Evolutionary conservation across 2,113 vertebrate genomes (phyloP), one percentile per base, ranked within the genome.

Genomic region (Passer montanus): DNA sequence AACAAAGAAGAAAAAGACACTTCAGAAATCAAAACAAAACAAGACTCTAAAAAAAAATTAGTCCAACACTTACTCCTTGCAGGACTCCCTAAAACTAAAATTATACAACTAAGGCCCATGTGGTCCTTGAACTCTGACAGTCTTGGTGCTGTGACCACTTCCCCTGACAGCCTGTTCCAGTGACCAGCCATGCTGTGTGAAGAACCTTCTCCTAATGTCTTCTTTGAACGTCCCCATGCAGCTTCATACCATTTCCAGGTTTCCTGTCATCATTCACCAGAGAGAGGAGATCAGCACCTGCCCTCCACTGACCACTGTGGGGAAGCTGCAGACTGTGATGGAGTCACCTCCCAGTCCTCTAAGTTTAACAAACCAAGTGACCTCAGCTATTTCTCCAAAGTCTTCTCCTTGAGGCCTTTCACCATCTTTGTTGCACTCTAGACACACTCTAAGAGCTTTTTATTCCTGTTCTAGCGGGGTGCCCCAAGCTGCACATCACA

Each of bases 221-320:
- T 9, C 13, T 76, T 39, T 41, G 30, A 83, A 41, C 0, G 0
- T 41, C 4, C 21, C 20, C 21, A 19, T 2, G 6, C 33, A 69
- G 21, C 21, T 70, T 76, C 39, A 64, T 21, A 33, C 22, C 10
- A 3, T 56, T 85, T 70, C 44, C 39, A 16, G 2, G 22, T 50
- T 27, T 39, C 19, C 33, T 88, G 30, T n/a, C 23, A 9, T 19
- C 27, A n/a, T 9, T 26, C 41, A 68, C 24, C 10, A 50, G 18
- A 41, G 28, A 69, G 27, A 21, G 35, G 16, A 88, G 21, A 63
- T 35, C 43, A 69, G 39, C 13, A 24, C 13, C 41, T 56, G 6
- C 22, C 8, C 35, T 69, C 55, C 43, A 3, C 22, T 63, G 56
- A 49, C 35, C 22, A 6, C 31, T 12, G 16, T 0, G 0, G 20